Conservation (phyloP, 2,888 invertebrate genomes). For the Oscheius sp. region DNA sequence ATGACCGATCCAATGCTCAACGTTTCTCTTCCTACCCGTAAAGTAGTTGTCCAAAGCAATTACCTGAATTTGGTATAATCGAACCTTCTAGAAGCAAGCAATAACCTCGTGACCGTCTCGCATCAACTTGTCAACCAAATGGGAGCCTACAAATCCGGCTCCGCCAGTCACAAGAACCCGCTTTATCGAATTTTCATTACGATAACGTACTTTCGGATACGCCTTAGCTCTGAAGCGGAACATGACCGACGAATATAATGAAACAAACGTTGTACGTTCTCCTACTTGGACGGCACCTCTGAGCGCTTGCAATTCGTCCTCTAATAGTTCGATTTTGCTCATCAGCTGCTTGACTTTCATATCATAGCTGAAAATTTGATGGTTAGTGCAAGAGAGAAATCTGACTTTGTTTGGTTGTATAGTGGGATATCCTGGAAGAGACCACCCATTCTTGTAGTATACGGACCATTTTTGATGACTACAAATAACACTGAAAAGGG, state of each 20-base stretch:
- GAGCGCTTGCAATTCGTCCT: constrained; percentile 8
- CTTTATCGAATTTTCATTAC: constrained; percentile 90
- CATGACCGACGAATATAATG: background rate
- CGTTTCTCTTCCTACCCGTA: constrained; percentile 94
- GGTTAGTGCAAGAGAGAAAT: background rate
- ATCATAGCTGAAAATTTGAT: constrained; percentile 10
- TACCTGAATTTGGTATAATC: constrained; percentile 35
- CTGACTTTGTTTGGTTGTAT: constrained; percentile 7
- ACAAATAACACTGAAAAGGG: constrained; percentile 3
- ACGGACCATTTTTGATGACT: background rate
- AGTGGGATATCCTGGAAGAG: background rate
- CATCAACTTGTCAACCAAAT: constrained; percentile 95
- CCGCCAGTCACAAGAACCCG: constrained; percentile 83
- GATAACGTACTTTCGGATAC: constrained; percentile 86
- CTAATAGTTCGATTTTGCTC: constrained; percentile 1
- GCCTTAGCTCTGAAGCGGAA: constrained; percentile 46
- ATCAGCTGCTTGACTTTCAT: constrained; percentile 3
- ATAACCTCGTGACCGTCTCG: constrained; percentile 77
- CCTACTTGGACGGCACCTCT: constrained; percentile 12
- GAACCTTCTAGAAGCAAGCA: too few species aligned
- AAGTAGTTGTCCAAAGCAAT: constrained; percentile 98
- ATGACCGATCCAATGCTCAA: constrained; percentile 98
- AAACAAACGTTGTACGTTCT: constrained; percentile 12
- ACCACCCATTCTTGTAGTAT: background rate
- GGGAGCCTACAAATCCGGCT: constrained; percentile 82